A percentile compares a stretch with the other conserved stretches of the same genome.
phyloP scores from a whole-genome alignment of 1,140 invertebrate species.

The Paracyclopina nana region DNA sequence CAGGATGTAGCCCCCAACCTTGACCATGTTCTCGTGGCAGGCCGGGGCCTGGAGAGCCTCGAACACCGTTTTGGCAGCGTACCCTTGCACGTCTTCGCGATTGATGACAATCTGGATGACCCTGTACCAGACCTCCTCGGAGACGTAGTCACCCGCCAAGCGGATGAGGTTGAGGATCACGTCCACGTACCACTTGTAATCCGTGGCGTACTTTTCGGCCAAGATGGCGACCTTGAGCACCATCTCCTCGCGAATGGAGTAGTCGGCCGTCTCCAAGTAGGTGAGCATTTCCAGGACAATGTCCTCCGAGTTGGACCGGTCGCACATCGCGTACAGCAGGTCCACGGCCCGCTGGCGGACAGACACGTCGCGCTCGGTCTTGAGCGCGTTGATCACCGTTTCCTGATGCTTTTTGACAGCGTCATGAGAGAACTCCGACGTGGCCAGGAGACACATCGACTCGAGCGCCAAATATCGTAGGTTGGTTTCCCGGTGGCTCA shows the following conservation, averaged over 20 bases:
- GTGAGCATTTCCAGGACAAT: constrained; percentile 99
- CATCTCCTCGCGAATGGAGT: constrained; percentile 99
- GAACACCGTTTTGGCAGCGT: constrained; percentile 98
- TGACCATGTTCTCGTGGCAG: constrained; percentile 99
- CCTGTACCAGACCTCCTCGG: constrained; percentile 85
- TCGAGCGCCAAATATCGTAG: constrained; percentile 91
- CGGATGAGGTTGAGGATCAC: constrained; percentile 97
- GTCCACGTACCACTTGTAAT: constrained; percentile 98
- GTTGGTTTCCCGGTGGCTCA: constrained; percentile 65
- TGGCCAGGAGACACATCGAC: constrained; percentile 97
- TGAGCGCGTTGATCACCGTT: constrained; percentile 95
- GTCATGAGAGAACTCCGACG: constrained; percentile 98
- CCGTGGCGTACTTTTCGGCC: constrained; percentile 97
- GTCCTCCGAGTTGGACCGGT: constrained; percentile 95
- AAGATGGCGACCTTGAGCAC: constrained; percentile 98
- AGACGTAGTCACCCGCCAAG: constrained; percentile 98
- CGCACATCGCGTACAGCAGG: constrained; percentile 99
- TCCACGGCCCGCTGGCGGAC: constrained; percentile 96
- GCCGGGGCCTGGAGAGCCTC: constrained; percentile 93
- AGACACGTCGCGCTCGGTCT: constrained; percentile 98
- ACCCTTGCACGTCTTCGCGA: constrained; percentile 94
- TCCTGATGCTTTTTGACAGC: constrained; percentile 99
- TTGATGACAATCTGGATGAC: constrained; percentile 99
- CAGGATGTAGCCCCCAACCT: constrained; percentile 97
- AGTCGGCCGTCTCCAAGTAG: constrained; percentile 97